A percentile compares a stretch with the other conserved stretches of the same genome.
Evolutionary conservation across 2,113 vertebrate species (phyloP).

Genomic region (Lathamus discolor): DNA sequence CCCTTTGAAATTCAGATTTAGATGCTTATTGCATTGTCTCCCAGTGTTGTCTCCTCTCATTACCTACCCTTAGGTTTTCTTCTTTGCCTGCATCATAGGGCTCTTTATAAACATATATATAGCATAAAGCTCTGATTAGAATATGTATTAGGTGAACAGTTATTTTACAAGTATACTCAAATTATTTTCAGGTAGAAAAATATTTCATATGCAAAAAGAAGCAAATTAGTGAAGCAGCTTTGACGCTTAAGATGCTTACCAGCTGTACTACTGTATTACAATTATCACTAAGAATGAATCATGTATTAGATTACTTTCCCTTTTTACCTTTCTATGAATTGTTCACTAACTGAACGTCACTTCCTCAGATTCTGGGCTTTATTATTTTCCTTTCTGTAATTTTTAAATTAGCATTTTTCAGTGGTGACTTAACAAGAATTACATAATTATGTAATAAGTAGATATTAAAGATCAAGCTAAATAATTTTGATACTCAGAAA

Average conservation of each 20-base stretch:
- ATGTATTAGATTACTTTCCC: background rate
- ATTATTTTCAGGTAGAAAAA: background rate
- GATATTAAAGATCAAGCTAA: background rate
- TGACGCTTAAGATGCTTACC: background rate
- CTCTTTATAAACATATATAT: background rate
- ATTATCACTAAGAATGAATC: background rate
- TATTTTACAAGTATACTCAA: background rate
- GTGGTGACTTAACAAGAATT: background rate
- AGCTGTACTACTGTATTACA: background rate
- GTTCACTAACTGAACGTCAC: background rate
- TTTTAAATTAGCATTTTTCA: background rate
- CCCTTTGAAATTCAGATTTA: background rate
- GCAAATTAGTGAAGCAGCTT: background rate
- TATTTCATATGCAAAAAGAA: background rate
- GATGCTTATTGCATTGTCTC: background rate
- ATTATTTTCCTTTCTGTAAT: background rate
- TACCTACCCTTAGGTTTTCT: background rate
- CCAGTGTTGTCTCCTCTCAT: background rate
- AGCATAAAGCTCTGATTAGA: background rate
- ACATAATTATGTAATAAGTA: background rate
- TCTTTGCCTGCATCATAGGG: background rate
- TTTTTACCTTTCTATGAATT: background rate
- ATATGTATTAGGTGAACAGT: background rate
- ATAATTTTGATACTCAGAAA: background rate
- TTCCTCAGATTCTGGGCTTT: background rate